A percentile compares a stretch with the other conserved stretches of the same genome.
These are phyloP conservation scores for Barbus barbus DNA, from an alignment of 2,113 vertebrate species.

Conservation along the genomic window DNA sequence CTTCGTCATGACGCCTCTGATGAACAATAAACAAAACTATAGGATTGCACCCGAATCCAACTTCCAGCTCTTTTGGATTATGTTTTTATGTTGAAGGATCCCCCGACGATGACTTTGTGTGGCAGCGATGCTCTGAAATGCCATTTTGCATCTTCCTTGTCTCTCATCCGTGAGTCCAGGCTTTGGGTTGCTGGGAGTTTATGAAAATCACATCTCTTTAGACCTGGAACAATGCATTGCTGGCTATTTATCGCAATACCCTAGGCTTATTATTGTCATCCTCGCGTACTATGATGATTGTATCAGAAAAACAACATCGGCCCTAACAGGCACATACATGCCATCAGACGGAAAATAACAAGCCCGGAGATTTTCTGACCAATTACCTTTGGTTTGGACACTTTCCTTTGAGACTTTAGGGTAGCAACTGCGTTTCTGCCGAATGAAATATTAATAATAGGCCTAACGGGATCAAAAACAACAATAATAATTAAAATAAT, in stretches of 20 bases:
- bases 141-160: conserved; percentile 58
- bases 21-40: conserved; percentile 60
- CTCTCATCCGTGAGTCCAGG: conserved; percentile 63
- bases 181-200: conserved; percentile 65
- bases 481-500: conserved; percentile 35
- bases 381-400: conserved; percentile 37
- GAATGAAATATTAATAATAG: conserved; percentile 27
- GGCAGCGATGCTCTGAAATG: conserved; percentile 59
- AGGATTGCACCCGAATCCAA: conserved; percentile 38
- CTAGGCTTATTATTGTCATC: neutral
- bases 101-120: conserved; percentile 67
- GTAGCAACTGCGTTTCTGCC: conserved; percentile 20
- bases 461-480: conserved; percentile 2
- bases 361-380: conserved; percentile 10
- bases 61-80: conserved; percentile 64
- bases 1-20: conserved; percentile 62
- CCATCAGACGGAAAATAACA: conserved; percentile 64
- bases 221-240: conserved; percentile 56
- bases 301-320: conserved; percentile 32
- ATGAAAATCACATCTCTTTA: conserved; percentile 63
- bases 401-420: conserved; percentile 5
- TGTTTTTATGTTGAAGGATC: conserved; percentile 61
- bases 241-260: conserved; percentile 28
- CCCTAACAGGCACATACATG: conserved; percentile 64
- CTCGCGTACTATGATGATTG: neutral